These are phyloP conservation scores for Pseudanteris insignis DNA, from an alignment of 2,888 invertebrate genomes.

Conservation along the genomic window DNA sequence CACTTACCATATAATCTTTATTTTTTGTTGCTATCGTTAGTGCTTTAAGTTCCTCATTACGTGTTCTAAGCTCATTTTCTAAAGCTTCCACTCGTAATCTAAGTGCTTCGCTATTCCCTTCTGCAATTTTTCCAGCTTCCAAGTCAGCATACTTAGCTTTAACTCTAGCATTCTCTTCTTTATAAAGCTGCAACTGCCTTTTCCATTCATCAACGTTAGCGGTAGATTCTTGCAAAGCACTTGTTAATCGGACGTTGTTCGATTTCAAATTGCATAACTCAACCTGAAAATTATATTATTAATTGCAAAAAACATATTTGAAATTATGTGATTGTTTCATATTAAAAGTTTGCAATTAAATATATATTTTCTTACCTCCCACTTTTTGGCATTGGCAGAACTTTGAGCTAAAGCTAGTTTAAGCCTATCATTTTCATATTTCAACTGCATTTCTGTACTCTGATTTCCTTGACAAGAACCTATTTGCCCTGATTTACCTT, in stretches of 20 bases:
- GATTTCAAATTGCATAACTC: conserved; percentile 95
- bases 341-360: too few species aligned
- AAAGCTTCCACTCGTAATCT: conserved; percentile 84
- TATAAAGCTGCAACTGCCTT: conserved; percentile 90
- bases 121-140: conserved; percentile 73
- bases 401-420: conserved; percentile 96
- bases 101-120: conserved; percentile 70
- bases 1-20: conserved; percentile 61
- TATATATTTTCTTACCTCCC: conserved; percentile 77
- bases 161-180: conserved; percentile 88
- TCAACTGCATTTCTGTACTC: conserved; percentile 83
- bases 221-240: conserved; percentile 93
- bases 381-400: conserved; percentile 97
- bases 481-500: conserved; percentile 62
- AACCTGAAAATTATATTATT: conserved; percentile 66
- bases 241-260: conserved; percentile 93
- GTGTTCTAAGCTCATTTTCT: conserved; percentile 82
- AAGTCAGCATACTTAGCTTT: conserved; percentile 77
- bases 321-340: too few species aligned
- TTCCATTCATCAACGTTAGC: conserved; percentile 99
- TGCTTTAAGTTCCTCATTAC: conserved; percentile 83
- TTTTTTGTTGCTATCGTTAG: conserved; percentile 67
- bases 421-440: conserved; percentile 96
- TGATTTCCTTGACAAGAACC: conserved; percentile 60
- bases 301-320: too few species aligned